Evolutionary conservation across 2,888 invertebrate species (phyloP), one percentile per base, ranked within the genome.

Genomic region (Oscheius sp.): DNA sequence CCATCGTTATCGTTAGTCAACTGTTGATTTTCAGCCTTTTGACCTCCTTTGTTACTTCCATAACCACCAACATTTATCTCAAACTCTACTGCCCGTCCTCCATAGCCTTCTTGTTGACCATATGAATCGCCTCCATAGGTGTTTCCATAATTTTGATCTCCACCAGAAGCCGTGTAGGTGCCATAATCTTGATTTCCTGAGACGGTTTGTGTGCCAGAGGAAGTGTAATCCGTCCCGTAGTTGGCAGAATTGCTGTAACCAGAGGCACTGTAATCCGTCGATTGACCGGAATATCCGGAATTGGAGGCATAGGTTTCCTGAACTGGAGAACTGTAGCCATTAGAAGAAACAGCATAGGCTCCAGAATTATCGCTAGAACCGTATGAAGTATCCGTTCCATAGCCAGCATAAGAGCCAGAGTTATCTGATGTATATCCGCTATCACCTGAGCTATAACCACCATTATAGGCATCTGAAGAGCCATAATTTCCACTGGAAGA

Each of bases 141-240:
- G 22, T 47, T 26, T 26, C 50, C 50, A 50, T 50, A 50, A 28
- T 26, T 50, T 14, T 3, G 9, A 12, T 50, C 5, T 8, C 28
- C 50, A 28, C 9, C n/a, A 12, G 50, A 6, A 5, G 4, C 3
- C 4, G 41, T 47, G 22, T 17, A 9, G 28, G 26, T 50, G 28
- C 26, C 24, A 30, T 50, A 50, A 28, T 50, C 28, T 20, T 24
- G 12, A n/a, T 9, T 50, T 50, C 50, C 50, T 3, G n/a, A n/a
- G n/a, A n/a, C n/a, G n/a, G n/a, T n/a, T n/a, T n/a, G n/a, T n/a
- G n/a, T n/a, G n/a, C n/a, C n/a, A n/a, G n/a, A n/a, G n/a, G n/a
- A n/a, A n/a, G n/a, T 59, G 44, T 59, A 59, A 28, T 44, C 59
- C 8, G 59, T 57, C 14, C 38, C 59, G 8, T 41, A 41, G 14